Conservation (phyloP, 2,113 vertebrate species). For the Arothron firmamentum region DNA sequence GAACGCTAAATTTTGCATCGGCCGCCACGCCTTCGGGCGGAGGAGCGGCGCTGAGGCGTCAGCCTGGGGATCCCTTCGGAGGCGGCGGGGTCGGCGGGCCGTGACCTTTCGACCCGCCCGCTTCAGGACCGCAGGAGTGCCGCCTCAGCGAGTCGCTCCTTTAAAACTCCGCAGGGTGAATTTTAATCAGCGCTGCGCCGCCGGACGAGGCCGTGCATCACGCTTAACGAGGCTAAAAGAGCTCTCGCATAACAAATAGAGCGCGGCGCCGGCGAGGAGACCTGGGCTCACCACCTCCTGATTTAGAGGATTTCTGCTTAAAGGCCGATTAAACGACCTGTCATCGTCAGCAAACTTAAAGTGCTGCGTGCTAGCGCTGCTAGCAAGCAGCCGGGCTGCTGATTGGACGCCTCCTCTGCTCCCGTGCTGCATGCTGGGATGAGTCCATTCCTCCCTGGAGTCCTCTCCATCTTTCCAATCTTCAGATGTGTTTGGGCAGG, state of each 20-base stretch:
- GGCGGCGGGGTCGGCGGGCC: conserved; percentile 49
- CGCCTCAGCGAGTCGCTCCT: conserved; percentile 48
- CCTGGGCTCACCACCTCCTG: too few relatives aligned
- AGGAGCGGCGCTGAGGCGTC: neutral
- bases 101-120: conserved; percentile 62
- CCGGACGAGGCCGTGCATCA: conserved; percentile 56
- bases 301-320: conserved; percentile 4
- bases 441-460: neutral
- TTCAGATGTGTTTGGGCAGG: neutral
- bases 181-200: conserved; percentile 66
- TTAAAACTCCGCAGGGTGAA: conserved; percentile 47
- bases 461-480: neutral
- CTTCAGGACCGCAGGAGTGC: conserved; percentile 49
- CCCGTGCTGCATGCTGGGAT: neutral
- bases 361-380: neutral
- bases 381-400: neutral
- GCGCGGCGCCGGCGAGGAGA: conserved; percentile 34
- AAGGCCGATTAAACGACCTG: too few relatives aligned
- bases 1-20: neutral
- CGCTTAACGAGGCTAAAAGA: conserved; percentile 66
- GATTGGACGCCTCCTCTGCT: neutral
- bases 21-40: neutral
- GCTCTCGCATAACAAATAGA: conserved; percentile 61
- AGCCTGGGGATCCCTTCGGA: conserved; percentile 1
- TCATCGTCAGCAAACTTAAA: too few relatives aligned